A percentile compares a stretch with the other conserved stretches of the same genome.
Conservation (phyloP, 1,140 invertebrate genomes). For the Zaprionus gabonicus region DNA sequence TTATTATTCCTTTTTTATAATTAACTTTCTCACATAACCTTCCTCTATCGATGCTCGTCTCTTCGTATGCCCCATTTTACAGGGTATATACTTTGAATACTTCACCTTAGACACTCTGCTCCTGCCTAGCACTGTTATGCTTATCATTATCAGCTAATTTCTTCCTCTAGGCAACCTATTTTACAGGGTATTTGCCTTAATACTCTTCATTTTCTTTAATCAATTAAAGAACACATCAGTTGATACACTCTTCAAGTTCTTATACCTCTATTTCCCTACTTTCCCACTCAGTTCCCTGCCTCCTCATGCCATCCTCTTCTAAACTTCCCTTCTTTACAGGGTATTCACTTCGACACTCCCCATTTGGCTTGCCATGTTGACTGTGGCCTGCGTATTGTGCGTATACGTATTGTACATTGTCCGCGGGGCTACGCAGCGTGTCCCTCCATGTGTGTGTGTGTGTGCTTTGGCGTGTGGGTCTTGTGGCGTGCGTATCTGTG, state of each 20-base stretch:
- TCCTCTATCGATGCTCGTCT: not conserved
- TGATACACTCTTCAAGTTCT: too few relatives aligned
- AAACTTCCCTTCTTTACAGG: not conserved
- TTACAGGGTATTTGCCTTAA: not conserved
- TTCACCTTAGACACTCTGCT: too few relatives aligned
- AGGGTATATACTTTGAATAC: not conserved
- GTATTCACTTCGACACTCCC: slow-evolving; percentile 32
- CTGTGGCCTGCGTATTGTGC: slow-evolving; percentile 63
- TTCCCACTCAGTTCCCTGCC: not conserved
- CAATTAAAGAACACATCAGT: too few relatives aligned
- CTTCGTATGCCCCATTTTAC: not conserved
- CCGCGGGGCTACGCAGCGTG: slow-evolving; percentile 49
- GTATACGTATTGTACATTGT: slow-evolving; percentile 75
- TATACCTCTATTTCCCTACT: not conserved
- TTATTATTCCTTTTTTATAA: too few relatives aligned
- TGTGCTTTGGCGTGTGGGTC: too few relatives aligned
- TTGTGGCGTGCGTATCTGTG: not conserved
- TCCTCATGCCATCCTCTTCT: not conserved
- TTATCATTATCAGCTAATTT: too few relatives aligned
- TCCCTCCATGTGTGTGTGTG: not conserved
- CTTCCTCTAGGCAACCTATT: not conserved
- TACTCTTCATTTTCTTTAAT: too few relatives aligned
- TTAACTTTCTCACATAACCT: not conserved
- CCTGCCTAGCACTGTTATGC: too few relatives aligned
- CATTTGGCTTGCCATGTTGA: slow-evolving; percentile 57